phyloP scores from a whole-genome alignment of 2,888 invertebrate species.

The Drosophila multiciliata region DNA sequence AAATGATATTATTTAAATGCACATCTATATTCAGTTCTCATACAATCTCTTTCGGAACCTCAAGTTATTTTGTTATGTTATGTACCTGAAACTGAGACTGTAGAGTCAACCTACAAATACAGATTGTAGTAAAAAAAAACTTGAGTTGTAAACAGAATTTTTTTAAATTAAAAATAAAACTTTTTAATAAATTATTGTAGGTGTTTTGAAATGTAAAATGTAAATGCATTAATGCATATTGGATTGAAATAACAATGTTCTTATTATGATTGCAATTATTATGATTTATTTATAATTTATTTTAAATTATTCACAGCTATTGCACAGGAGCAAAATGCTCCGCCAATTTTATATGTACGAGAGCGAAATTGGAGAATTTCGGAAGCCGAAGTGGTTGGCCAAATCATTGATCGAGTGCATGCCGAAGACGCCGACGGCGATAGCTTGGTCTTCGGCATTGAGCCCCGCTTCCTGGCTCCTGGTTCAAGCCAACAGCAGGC shows the following conservation, averaged over 20 bases:
- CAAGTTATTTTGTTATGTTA: background rate
- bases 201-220: background rate
- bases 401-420: constrained; percentile 89
- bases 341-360: constrained; percentile 89
- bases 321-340: constrained; percentile 84
- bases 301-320: constrained; percentile 55
- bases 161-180: background rate
- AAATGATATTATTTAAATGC: too few species aligned
- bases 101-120: background rate
- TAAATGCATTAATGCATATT: background rate
- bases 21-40: background rate
- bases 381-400: constrained; percentile 90
- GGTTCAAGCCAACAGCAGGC: constrained; percentile 39
- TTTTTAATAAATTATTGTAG: background rate
- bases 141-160: background rate
- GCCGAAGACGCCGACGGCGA: constrained; percentile 89
- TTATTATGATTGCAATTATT: background rate
- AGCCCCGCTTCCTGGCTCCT: constrained; percentile 86
- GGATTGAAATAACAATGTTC: background rate
- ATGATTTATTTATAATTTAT: background rate
- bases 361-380: constrained; percentile 91
- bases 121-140: background rate
- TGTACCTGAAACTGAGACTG: background rate
- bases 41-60: background rate
- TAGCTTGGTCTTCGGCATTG: constrained; percentile 89